Evolutionary conservation across 2,888 invertebrate genomes (phyloP), one percentile per base, ranked within the genome.

Genomic region (Andrena bicolor): DNA sequence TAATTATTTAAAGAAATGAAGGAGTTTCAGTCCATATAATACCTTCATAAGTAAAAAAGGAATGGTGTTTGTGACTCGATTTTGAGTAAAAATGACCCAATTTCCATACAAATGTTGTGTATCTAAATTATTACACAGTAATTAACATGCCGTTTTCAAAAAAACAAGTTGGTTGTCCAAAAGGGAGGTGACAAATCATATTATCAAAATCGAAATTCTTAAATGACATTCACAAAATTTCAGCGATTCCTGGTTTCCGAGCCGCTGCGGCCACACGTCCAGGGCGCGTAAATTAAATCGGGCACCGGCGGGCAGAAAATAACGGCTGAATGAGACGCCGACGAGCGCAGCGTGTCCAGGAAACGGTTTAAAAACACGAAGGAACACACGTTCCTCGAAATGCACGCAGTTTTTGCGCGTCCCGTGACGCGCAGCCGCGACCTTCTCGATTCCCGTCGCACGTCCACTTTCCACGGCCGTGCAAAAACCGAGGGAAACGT

Each of bases 401-500:
- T 23, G 35, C 41, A 41, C 23, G 53, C 51, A 13, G 26, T 64
- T 48, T 20, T 28, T 65, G 41, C 20, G 10, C 56, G 10, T 56
- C 23, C 23, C 23, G 56, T 26, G 56, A 23, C 56, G 56, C 63
- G 30, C 32, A 30, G 6, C 16, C 10, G 6, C 32, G 30, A 41
- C n/a, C 48, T 61, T 32, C 56, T 23, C 32, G 58, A 61, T 30
- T 51, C 23, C 23, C 51, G 20, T 13, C 28, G 35, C 10, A 10
- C 41, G 28, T 56, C 56, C 7, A 28, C 41, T 20, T 56, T 13
- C 28, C 35, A 41, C 26, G 70, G 35, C 48, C n/a, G 61, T 6
- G 72, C 49, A 41, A 66, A 30, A 63, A 7, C 61, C 66, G 20
- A 41, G 32, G 60, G 53, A 70, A 79, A 65, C 41, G 16, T 26